Evolutionary conservation across 2,113 vertebrate species (phyloP).

Genomic region (Diadophis punctatus): DNA sequence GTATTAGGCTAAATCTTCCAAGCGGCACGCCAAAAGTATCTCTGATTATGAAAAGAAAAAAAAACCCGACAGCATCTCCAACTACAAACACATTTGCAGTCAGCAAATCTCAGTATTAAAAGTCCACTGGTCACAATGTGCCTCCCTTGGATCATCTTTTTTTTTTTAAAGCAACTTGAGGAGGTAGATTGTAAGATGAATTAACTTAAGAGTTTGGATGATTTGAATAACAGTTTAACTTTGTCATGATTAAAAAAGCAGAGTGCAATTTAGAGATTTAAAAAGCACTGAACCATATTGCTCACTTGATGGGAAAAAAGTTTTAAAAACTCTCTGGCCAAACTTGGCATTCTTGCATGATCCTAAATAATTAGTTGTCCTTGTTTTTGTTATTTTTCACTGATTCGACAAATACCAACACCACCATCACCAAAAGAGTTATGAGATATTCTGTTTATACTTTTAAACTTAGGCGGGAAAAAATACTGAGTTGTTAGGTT

Average conservation of each 20-base stretch:
- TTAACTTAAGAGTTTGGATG: not conserved
- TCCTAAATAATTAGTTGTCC: not conserved
- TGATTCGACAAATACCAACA: not conserved
- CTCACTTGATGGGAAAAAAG: not conserved
- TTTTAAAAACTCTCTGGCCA: not conserved
- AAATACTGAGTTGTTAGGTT: not conserved
- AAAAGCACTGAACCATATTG: not conserved
- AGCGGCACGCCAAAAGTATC: not conserved
- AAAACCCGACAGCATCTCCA: not conserved
- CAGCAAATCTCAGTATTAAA: not conserved
- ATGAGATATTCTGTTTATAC: not conserved
- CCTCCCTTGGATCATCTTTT: not conserved
- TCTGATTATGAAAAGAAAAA: not conserved
- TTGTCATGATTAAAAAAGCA: not conserved
- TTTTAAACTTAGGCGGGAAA: not conserved
- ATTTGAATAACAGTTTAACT: not conserved
- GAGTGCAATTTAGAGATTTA: not conserved
- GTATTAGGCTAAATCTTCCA: not conserved
- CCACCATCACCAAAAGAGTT: not conserved
- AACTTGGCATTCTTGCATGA: not conserved
- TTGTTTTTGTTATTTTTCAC: not conserved
- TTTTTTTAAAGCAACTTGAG: not conserved
- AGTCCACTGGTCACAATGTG: not conserved
- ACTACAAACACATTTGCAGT: not conserved
- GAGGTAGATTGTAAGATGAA: not conserved